Evolutionary conservation across 2,113 vertebrate species (phyloP), one percentile per base, ranked within the genome.

Genomic region (Paraplagusia blochii): DNA sequence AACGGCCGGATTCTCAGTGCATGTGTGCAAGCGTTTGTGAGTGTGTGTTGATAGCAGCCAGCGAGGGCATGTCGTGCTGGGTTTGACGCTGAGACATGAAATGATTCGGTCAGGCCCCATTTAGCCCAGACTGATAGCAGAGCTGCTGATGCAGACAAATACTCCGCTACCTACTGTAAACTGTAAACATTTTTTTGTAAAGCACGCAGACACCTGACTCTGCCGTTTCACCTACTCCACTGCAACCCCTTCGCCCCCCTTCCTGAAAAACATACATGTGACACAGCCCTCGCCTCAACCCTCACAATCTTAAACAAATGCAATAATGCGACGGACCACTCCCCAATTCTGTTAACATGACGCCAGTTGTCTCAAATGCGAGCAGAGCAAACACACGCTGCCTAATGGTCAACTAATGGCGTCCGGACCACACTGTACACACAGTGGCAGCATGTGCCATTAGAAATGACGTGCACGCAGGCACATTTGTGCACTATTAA

Each of bases 61-160:
- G 68, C 19, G 78, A 81, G 79, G 77, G 72, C 60, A 73, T 60
- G 70, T 83, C 87, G 42, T 83, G 84, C 87, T 85, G 79, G 58
- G 81, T 59, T 66, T 78, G 76, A 83, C 74, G 80, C 82, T 78
- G 81, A 72, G 80, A 87, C 84, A 80, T 82, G 66, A 86, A 87
- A 85, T 78, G 85, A 84, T 87, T 80, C 47, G 72, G 89, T 90
- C 87, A 88, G 84, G 87, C 88, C 74, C 85, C 87, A 88, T 90
- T 90, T 88, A 90, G 87, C 78, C 78, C 82, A 83, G 83, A 89
- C 83, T 88, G 88, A 89, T 85, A 82, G 85, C 79, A 76, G 69
- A 80, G 76, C 79, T 87, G 77, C 78, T 79, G 74, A 82, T 81
- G 66, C 72, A 74, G 78, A 75, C 81, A 84, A 66, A 82, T 77